Evolutionary conservation across 2,113 vertebrate genomes (phyloP).

Genomic region (Nannobrachium achirus): DNA sequence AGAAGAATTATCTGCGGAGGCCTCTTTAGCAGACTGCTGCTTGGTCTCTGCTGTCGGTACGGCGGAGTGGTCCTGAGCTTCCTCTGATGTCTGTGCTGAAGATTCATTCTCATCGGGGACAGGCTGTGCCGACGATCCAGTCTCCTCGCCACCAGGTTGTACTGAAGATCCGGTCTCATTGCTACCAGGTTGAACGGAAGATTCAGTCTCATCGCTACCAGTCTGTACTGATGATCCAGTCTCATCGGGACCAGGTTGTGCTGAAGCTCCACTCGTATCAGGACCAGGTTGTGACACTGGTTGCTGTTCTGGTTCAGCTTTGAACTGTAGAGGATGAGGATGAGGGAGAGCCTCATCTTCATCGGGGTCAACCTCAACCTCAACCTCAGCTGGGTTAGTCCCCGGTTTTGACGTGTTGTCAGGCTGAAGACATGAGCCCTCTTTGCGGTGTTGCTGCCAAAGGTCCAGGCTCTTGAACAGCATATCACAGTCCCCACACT

Average conservation of each 20-base stretch:
- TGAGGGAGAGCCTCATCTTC: too few species aligned
- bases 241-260: not conserved
- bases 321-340: too few species aligned
- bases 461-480: conserved; percentile 84
- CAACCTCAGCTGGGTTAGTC: too few species aligned
- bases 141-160: not conserved
- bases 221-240: too few species aligned
- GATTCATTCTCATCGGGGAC: not conserved
- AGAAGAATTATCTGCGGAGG: conserved; percentile 55
- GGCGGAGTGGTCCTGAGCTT: too few species aligned
- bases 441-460: conserved; percentile 88
- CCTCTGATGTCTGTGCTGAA: not conserved
- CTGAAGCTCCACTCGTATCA: not conserved
- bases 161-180: not conserved
- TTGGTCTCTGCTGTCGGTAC: not conserved
- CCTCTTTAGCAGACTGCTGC: conserved; percentile 26
- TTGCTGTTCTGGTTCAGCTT: conserved; percentile 31
- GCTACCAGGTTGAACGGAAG: not conserved
- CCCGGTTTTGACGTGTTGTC: conserved; percentile 17
- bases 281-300: not conserved
- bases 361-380: too few species aligned
- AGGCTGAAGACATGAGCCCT: conserved; percentile 59
- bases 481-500: conserved; percentile 88
- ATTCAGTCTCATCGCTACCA: not conserved
- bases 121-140: not conserved